Base-by-base conservation (phyloP, 1,140 invertebrate species). In the Ephestia elutella region DNA sequence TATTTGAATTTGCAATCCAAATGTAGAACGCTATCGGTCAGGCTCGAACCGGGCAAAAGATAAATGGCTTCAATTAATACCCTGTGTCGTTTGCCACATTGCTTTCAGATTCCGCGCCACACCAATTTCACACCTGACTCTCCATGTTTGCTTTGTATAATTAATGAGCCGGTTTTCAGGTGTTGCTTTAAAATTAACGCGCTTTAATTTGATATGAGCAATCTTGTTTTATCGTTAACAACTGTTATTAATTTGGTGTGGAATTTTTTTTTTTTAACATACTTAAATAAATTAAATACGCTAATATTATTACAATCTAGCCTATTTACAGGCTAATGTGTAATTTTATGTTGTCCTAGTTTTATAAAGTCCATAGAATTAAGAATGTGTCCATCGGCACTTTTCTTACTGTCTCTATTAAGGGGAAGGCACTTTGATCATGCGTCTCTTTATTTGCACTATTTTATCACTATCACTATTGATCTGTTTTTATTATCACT, bases 1-100 rank as follows among this genome's bases (percentile, higher is more conserved):
- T 10, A 35, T 35, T 35, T 35, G 32, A 9, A 35, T 35, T 35
- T 35, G 32, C 32, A 35, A 35, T 35, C 32, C 32, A 10, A 32
- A 32, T 10, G 11, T 61, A 57, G 57, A 63, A 32, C 30, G 11
- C 15, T 44, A 68, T 70, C 68, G 62, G 70, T 66, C 65, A 66
- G n/a, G 38, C n/a, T 5, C 5, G 10, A 17, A 13, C 38, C 66
- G 67, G 70, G 67, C 66, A 69, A 73, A 65, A 76, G 75, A 80
- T 81, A 71, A 79, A 79, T 79, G 72, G 69, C 28, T 38, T 67
- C 71, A 78, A 80, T 80, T 80, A 80, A 72, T 72, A 68, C 59
- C 55, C 65, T 32, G 59, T 48, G 59, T 58, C 66, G 65, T 59
- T 64, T 66, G 60, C 60, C 62, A 66, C 65, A 63, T 65, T 62